Evolutionary conservation across 64 coral and sea anemone species (phyloP).

Genomic region (Astreopora myriophthalma): DNA sequence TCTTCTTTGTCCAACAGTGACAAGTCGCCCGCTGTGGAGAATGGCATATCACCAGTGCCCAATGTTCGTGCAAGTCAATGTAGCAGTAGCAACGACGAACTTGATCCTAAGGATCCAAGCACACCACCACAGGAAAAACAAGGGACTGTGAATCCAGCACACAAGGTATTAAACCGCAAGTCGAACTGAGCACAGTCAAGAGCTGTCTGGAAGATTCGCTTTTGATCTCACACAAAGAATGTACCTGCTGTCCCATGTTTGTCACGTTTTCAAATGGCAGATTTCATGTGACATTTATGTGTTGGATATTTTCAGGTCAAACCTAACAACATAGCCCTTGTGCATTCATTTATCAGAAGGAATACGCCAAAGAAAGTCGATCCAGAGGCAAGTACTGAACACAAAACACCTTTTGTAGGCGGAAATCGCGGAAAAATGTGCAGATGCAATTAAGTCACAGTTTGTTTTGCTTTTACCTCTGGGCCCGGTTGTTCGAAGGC

Average conservation of each 20-base stretch:
- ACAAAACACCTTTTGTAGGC: background rate
- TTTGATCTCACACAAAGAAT: too few species aligned
- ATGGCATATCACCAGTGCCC: background rate
- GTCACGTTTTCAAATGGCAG: background rate
- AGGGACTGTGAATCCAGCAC: background rate
- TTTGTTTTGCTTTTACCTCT: too few species aligned
- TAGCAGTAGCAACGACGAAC: background rate
- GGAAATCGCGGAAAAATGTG: background rate
- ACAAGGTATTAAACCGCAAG: background rate
- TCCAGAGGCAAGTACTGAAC: slow-evolving; percentile 45
- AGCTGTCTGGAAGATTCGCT: background rate
- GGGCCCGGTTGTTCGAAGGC: too few species aligned
- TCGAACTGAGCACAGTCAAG: background rate
- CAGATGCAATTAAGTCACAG: too few species aligned
- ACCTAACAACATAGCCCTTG: slow-evolving; percentile 67
- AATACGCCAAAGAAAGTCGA: slow-evolving; percentile 92
- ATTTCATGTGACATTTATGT: background rate
- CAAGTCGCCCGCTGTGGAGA: background rate
- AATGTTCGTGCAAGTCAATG: background rate
- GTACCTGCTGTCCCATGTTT: background rate
- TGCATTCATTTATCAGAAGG: slow-evolving; percentile 85
- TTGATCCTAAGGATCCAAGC: background rate
- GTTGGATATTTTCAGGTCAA: slow-evolving; percentile 27
- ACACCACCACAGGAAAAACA: slow-evolving; percentile 8
- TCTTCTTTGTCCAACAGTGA: background rate